phyloP scores from a whole-genome alignment of 2,797 vertebrate species.

The Dryobates pubescens region DNA sequence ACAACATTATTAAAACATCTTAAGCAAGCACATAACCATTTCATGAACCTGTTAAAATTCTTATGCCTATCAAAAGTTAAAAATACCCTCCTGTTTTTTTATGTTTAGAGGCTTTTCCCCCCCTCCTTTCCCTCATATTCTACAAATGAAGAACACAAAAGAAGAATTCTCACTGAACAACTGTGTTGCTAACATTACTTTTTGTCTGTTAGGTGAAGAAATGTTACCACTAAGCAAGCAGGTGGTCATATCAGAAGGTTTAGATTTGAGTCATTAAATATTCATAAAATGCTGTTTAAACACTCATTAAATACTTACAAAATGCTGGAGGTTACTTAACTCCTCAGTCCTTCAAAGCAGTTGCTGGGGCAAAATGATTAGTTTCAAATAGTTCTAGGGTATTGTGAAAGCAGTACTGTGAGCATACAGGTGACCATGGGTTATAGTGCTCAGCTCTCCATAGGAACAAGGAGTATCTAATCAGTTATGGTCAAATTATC shows the following conservation, averaged over 20 bases:
- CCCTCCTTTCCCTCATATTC: not conserved
- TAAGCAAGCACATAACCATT: not conserved
- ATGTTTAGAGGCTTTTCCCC: not conserved
- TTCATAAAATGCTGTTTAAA: not conserved
- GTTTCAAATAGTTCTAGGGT: not conserved
- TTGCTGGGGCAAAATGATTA: not conserved
- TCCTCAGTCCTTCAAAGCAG: not conserved
- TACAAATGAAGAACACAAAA: not conserved
- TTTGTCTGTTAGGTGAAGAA: not conserved
- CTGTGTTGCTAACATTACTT: not conserved
- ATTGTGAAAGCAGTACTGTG: not conserved
- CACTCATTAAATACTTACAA: not conserved
- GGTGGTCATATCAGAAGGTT: not conserved
- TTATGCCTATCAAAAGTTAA: not conserved
- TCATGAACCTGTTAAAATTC: not conserved
- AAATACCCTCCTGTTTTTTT: not conserved
- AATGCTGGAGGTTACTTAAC: not conserved
- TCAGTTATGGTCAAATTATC: not conserved
- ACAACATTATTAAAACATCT: not conserved
- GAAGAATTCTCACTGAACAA: not conserved
- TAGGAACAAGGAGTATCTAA: not conserved
- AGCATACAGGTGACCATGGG: rapidly evolving
- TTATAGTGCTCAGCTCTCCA: not conserved
- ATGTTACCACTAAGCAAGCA: not conserved
- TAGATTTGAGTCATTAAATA: not conserved